phyloP scores from a whole-genome alignment of 2,797 vertebrate genomes.

The Cynodonichthys magdalenae region DNA sequence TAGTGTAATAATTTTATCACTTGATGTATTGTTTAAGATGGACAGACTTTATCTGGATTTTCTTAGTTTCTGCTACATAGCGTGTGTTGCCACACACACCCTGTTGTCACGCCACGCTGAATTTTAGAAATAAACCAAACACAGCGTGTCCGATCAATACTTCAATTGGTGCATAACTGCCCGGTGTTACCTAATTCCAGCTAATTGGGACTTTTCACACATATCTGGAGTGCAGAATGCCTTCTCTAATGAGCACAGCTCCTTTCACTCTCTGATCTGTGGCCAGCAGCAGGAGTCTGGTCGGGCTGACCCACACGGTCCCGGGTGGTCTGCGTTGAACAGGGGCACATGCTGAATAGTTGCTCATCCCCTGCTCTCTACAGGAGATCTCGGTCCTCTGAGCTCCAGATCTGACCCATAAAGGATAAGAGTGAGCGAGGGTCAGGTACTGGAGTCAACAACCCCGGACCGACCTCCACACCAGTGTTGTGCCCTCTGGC shows the following conservation, averaged over 20 bases:
- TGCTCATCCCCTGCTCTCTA: slow-evolving; percentile 72
- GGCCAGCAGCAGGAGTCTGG: slow-evolving; percentile 67
- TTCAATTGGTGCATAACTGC: slow-evolving; percentile 50
- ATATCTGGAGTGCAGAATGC: slow-evolving; percentile 55
- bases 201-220: slow-evolving; percentile 81
- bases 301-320: slow-evolving; percentile 60
- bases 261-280: slow-evolving; percentile 58
- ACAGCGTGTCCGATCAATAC: slow-evolving; percentile 62
- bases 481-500: slow-evolving; percentile 46
- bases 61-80: slow-evolving; percentile 36
- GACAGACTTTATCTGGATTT: slow-evolving; percentile 39
- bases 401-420: slow-evolving; percentile 65
- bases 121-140: slow-evolving; percentile 45
- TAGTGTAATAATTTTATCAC: no score
- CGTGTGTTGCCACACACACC: slow-evolving; percentile 1
- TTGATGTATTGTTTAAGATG: no score
- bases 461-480: slow-evolving; percentile 51
- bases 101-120: slow-evolving; percentile 32
- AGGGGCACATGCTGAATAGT: slow-evolving; percentile 60
- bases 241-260: slow-evolving; percentile 63
- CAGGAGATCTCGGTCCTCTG: slow-evolving; percentile 56
- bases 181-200: slow-evolving; percentile 68
- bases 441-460: slow-evolving; percentile 77
- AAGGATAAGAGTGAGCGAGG: slow-evolving; percentile 51
- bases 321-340: slow-evolving; percentile 71